Evolutionary conservation across 2,888 invertebrate species (phyloP).

Genomic region (Heterodera filipjevi): DNA sequence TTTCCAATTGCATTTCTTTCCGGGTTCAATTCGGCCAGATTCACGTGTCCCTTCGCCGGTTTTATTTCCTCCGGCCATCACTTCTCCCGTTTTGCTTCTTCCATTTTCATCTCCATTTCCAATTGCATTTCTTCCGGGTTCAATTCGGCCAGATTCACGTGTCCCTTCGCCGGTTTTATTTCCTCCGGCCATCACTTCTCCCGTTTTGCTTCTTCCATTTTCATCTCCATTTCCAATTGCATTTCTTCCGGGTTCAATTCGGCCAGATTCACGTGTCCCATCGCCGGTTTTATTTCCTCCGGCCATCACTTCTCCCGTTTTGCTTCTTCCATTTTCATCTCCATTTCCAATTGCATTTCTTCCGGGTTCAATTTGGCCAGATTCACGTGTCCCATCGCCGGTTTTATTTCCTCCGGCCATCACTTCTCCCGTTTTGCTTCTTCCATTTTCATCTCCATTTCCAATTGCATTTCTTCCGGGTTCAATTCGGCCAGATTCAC

Average conservation of each 20-base stretch:
- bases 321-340: slow-evolving; percentile 19
- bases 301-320: background rate
- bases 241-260: background rate
- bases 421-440: slow-evolving; percentile 20
- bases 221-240: too few species aligned
- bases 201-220: too few species aligned
- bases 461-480: slow-evolving; percentile 4
- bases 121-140: too few species aligned
- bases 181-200: too few species aligned
- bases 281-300: background rate
- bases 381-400: background rate
- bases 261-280: background rate
- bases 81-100: too few species aligned
- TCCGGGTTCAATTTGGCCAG: slow-evolving; percentile 8
- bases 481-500: background rate
- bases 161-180: too few species aligned
- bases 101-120: too few species aligned
- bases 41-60: too few species aligned
- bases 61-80: too few species aligned
- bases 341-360: background rate
- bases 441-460: slow-evolving; percentile 16
- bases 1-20: too few species aligned
- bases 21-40: background rate
- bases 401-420: slow-evolving; percentile 12
- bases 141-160: too few species aligned